Evolutionary conservation across 2,888 invertebrate species (phyloP), one percentile per base, ranked within the genome.

Genomic region (Parelbella ahira): DNA sequence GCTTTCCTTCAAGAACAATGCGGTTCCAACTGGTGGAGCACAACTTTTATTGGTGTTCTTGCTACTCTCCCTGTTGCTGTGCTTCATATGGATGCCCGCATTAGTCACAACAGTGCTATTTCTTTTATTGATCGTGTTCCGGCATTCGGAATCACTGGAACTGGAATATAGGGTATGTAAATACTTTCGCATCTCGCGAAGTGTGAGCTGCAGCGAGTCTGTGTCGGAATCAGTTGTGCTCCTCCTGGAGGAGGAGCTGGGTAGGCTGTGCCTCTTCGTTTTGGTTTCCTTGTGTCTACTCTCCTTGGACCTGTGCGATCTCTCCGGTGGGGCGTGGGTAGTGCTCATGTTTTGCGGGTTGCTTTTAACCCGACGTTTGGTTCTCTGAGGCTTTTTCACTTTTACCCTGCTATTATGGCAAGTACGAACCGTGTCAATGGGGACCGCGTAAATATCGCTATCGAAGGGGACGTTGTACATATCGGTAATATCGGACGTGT

Each of bases 381-480:
- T 73, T 47, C 80, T 69, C n/a, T 66, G 66, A 7, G 65, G 59
- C 51, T 76, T 82, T 55, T 82, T 87, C 25, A 72, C 79, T 69
- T 83, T 82, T 41, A 57, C 72, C 51, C 70, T 76, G 48, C 70
- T 76, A 47, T 57, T 58, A 30, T 76, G 71, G 51, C 89, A 81
- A 24, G 93, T 92, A 48, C 90, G 88, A 8, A 95, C 91, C 76
- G 93, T 93, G 73, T 96, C 95, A 47, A 95, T 91, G 21, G 95
- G 95, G 45, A 95, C 92, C 6, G 95, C 94, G 68, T 96, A 96
- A 54, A 95, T 93, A 71, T 95, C 95, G 58, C 95, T 94, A 66
- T 95, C 95, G 57, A 95, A 93, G 50, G 95, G 95, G 46, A 95
- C 95, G 80, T 94, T 95, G 71, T 95, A 95, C 89, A 95, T 92